Conservation (phyloP, 2,888 invertebrate species). For the Acanthosoma haemorrhoidale region DNA sequence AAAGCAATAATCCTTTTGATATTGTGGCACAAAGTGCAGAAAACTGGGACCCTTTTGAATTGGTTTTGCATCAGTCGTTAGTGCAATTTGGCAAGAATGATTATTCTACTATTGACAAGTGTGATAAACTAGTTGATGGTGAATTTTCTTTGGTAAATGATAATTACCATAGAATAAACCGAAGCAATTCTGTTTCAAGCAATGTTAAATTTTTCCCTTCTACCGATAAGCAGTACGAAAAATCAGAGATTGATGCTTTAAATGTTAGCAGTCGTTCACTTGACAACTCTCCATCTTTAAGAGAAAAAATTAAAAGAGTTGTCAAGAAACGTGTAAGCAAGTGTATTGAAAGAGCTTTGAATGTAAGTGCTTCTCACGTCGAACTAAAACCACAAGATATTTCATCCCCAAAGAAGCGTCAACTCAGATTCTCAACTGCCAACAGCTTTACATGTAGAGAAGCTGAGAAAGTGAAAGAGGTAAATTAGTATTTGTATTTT, state of each 20-base stretch:
- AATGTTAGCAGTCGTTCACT: not conserved
- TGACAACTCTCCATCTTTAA: not conserved
- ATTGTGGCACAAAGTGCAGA: slow-evolving; percentile 16
- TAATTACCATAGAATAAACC: not conserved
- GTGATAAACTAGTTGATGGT: not conserved
- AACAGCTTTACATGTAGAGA: no score
- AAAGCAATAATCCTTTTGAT: slow-evolving; percentile 25
- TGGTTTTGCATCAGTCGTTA: slow-evolving; percentile 16
- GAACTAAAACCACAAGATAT: not conserved
- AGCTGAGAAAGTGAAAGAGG: no score
- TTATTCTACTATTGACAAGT: not conserved
- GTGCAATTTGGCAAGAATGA: not conserved
- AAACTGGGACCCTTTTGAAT: slow-evolving; percentile 28
- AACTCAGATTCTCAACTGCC: no score
- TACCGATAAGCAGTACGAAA: not conserved
- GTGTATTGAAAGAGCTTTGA: slow-evolving; percentile 18
- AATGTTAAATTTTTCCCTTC: slow-evolving; percentile 9
- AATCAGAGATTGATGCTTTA: not conserved
- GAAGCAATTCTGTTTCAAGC: slow-evolving; percentile 18
- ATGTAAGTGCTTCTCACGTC: not conserved
- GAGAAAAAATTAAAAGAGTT: slow-evolving; percentile 13
- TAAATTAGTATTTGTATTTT: no score
- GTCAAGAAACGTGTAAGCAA: not conserved
- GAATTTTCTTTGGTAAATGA: not conserved
- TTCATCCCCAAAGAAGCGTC: not conserved